Conservation (phyloP, 2,113 vertebrate genomes). For the Drymodes brunneopygia region DNA sequence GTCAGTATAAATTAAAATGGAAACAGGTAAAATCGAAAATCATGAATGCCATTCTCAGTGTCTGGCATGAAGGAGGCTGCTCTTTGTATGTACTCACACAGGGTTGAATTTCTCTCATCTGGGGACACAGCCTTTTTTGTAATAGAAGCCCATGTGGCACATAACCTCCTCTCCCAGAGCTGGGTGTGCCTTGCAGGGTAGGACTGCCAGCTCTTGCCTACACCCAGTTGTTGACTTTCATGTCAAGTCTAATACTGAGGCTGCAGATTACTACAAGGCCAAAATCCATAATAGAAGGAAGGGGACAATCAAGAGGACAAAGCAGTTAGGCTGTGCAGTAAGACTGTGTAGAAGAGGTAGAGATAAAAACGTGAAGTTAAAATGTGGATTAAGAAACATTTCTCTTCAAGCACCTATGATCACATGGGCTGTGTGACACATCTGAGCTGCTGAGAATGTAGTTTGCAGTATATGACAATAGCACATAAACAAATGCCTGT, state of each 20-base stretch:
- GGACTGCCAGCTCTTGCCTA: not conserved
- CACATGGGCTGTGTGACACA: not conserved
- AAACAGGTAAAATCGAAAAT: not conserved
- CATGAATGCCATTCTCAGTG: fast-evolving
- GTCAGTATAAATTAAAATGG: not conserved
- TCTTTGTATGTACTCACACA: not conserved
- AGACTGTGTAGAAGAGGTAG: not conserved
- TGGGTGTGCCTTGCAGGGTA: not conserved
- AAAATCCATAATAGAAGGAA: not conserved
- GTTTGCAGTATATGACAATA: not conserved
- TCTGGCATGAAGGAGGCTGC: not conserved
- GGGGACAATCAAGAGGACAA: not conserved
- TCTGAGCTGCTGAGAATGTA: not conserved
- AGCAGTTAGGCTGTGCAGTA: not conserved
- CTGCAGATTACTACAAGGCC: not conserved
- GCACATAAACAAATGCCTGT: not conserved
- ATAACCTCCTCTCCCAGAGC: not conserved
- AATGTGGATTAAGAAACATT: not conserved
- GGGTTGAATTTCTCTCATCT: not conserved
- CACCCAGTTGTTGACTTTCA: not conserved
- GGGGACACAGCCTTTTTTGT: not conserved
- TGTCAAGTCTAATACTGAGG: not conserved
- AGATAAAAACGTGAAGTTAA: not conserved
- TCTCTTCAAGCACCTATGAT: not conserved
- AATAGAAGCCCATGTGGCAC: not conserved